Conservation (phyloP, 1,140 invertebrate species). For the Macrotrachela quadricornifera region DNA sequence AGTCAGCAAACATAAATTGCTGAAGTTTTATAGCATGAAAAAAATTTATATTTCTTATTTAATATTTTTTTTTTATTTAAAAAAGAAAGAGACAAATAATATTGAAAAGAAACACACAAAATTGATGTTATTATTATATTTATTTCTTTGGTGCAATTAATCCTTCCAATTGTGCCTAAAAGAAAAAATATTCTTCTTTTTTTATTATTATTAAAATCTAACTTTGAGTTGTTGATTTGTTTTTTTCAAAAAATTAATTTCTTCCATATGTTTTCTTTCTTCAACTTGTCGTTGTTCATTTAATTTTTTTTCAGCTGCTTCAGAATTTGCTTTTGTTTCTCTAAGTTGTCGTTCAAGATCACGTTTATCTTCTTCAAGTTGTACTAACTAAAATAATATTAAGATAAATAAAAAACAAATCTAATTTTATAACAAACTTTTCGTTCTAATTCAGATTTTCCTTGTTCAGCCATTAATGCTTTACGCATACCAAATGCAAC, state of each 20-base stretch:
- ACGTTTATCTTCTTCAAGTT: conserved; percentile 45
- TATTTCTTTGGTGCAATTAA: conserved; percentile 74
- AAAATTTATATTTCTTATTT: too few species aligned
- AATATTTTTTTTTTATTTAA: too few species aligned
- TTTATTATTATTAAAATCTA: background rate
- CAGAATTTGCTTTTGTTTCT: conserved; percentile 57
- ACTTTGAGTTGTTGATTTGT: conserved; percentile 80
- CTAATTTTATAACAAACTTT: conserved; percentile 16
- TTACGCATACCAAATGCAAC: conserved; percentile 93
- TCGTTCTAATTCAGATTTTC: conserved; percentile 46
- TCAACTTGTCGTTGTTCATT: conserved; percentile 58
- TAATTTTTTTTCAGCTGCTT: conserved; percentile 60
- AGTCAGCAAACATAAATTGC: too few species aligned
- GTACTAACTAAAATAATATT: conserved; percentile 12
- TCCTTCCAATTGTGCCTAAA: conserved; percentile 64
- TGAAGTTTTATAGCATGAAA: too few species aligned
- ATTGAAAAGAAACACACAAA: too few species aligned
- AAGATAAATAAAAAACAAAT: background rate
- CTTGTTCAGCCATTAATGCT: conserved; percentile 55
- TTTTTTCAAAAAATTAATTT: conserved; percentile 68
- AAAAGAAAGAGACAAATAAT: too few species aligned
- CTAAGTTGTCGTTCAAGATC: conserved; percentile 52
- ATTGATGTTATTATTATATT: conserved; percentile 12
- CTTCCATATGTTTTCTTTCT: conserved; percentile 70
- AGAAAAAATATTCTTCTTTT: conserved; percentile 15